A percentile compares a stretch with the other conserved stretches of the same genome.
These are phyloP conservation scores for Perccottus glenii DNA, from an alignment of 2,113 vertebrate species.

Conservation along the genomic window DNA sequence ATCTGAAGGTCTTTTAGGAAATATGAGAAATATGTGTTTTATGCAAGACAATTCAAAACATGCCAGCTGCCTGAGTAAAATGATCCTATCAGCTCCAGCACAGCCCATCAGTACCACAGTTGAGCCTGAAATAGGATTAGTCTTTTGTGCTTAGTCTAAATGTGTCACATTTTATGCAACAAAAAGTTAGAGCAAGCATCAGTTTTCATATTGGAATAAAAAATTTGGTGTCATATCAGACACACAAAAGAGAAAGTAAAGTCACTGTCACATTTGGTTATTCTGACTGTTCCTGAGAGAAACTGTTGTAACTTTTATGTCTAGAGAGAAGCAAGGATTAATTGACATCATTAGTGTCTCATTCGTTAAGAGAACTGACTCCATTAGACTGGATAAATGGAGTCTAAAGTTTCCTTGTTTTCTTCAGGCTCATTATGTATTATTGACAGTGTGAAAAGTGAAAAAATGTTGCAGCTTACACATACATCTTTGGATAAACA, in stretches of 20 bases:
- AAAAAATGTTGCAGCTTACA: too few relatives aligned
- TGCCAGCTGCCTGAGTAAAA: too few relatives aligned
- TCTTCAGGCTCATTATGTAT: background rate
- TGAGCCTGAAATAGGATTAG: too few relatives aligned
- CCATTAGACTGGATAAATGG: background rate
- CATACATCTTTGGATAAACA: too few relatives aligned
- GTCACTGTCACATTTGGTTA: background rate
- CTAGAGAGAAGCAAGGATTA: background rate
- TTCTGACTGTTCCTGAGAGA: background rate
- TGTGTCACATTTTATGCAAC: conserved; percentile 33
- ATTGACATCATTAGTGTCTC: background rate
- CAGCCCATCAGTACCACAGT: conserved; percentile 26
- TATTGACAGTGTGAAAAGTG: background rate
- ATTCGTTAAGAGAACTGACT: background rate
- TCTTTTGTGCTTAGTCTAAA: too few relatives aligned
- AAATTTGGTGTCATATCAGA: background rate
- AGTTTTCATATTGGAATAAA: conserved; percentile 7
- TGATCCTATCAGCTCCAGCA: background rate
- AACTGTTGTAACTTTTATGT: background rate
- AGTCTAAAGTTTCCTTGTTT: background rate
- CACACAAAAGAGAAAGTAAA: conserved; percentile 5
- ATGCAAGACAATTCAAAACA: too few relatives aligned
- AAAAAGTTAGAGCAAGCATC: conserved; percentile 26
- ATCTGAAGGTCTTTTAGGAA: too few relatives aligned
- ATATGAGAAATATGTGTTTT: too few relatives aligned